Evolutionary conservation across 2,888 invertebrate species (phyloP).

Genomic region (Stenodema calcarata): DNA sequence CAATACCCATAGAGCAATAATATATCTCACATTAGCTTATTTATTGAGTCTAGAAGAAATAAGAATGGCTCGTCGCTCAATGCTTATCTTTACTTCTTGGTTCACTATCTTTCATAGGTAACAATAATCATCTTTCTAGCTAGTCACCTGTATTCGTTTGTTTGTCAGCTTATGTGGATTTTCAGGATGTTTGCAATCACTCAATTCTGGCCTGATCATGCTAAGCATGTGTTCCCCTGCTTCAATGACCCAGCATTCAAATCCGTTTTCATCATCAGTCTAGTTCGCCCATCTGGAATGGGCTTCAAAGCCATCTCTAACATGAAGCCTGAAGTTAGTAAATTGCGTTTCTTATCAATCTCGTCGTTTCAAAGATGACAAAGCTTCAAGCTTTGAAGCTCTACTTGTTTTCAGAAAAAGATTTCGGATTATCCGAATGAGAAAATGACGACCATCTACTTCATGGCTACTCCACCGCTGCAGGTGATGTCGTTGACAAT

Average conservation of each 20-base stretch:
- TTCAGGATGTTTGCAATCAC: conserved; percentile 82
- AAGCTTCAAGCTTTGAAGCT: background rate
- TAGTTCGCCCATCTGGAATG: conserved; percentile 79
- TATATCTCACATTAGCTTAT: no score
- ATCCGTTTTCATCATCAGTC: conserved; percentile 79
- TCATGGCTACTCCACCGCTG: conserved; percentile 12
- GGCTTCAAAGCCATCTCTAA: conserved; percentile 6
- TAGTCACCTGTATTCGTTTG: no score
- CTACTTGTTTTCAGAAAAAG: conserved; percentile 10
- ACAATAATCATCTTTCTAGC: no score
- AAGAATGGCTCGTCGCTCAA: no score
- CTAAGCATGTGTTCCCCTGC: conserved; percentile 91
- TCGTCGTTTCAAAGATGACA: background rate
- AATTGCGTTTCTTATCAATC: background rate
- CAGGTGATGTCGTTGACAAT: conserved; percentile 33
- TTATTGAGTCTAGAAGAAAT: no score
- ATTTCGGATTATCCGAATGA: conserved; percentile 38
- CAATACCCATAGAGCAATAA: no score
- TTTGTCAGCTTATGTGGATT: background rate
- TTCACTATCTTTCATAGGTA: no score
- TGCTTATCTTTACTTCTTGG: no score
- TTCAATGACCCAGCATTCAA: conserved; percentile 94
- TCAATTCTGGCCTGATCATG: conserved; percentile 94
- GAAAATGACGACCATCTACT: conserved; percentile 25
- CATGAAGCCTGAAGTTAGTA: conserved; percentile 30